These are phyloP conservation scores for Urocynchramus pylzowi DNA, from an alignment of 2,113 vertebrate species.

Conservation along the genomic window DNA sequence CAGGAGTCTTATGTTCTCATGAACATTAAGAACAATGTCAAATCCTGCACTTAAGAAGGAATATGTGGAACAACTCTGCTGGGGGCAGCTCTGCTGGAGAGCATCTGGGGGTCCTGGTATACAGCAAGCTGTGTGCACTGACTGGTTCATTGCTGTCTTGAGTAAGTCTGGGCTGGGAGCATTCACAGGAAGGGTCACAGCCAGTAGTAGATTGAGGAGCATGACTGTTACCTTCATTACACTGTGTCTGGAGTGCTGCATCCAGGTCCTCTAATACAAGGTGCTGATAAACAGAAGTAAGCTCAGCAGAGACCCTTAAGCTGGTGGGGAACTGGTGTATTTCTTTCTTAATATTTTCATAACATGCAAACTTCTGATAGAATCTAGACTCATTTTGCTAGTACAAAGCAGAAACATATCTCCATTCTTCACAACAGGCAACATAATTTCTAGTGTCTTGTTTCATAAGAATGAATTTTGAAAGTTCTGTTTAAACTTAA, in stretches of 20 bases:
- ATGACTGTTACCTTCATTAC: background rate
- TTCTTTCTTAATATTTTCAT: background rate
- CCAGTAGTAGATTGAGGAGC: background rate
- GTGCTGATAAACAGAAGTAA: background rate
- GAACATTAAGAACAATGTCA: background rate
- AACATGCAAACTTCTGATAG: background rate
- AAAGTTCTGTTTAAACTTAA: background rate
- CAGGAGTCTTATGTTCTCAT: background rate
- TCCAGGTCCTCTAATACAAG: background rate
- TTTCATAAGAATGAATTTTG: background rate
- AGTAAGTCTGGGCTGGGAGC: background rate
- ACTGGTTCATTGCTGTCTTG: background rate
- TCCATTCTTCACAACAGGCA: background rate
- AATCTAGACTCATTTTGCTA: background rate
- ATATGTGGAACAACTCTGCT: background rate
- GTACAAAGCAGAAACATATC: background rate
- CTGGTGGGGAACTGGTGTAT: background rate
- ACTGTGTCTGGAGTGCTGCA: background rate
- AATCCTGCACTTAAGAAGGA: background rate
- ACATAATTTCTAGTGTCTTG: background rate
- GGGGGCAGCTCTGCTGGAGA: background rate
- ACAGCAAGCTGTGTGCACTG: background rate
- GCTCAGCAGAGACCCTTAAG: background rate
- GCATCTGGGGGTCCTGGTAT: background rate
- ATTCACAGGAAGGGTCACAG: background rate